These are phyloP conservation scores for Cebus imitator DNA, from an alignment of 2,113 vertebrate genomes.

Conservation along the genomic window DNA sequence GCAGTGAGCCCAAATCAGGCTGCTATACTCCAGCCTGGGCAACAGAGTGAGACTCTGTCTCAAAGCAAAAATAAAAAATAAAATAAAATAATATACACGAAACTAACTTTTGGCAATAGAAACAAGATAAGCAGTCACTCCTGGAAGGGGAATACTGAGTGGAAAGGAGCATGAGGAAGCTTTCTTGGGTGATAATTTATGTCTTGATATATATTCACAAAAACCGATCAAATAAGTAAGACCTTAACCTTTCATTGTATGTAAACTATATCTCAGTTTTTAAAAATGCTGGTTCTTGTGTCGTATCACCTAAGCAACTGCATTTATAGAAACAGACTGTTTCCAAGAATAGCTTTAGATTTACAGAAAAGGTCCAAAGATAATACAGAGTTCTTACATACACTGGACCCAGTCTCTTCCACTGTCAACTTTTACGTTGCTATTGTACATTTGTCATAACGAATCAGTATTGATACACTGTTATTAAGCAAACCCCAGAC, in stretches of 20 bases:
- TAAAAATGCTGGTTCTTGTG: background rate
- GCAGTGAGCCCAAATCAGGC: no score
- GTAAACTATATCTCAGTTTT: background rate
- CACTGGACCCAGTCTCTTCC: background rate
- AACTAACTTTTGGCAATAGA: background rate
- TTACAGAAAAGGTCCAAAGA: background rate
- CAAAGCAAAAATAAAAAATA: no score
- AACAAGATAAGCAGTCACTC: background rate
- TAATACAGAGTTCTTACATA: background rate
- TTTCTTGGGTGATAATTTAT: background rate
- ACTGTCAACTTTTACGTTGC: background rate
- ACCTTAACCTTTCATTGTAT: background rate
- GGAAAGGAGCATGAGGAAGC: background rate
- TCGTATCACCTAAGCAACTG: background rate
- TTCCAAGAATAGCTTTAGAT: background rate
- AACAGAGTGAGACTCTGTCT: no score
- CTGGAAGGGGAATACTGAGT: background rate
- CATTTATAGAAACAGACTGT: slow-evolving; percentile 7
- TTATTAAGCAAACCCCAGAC: background rate
- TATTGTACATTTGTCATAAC: background rate
- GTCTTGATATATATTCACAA: background rate
- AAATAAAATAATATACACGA: background rate
- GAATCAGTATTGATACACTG: background rate
- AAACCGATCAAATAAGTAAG: background rate
- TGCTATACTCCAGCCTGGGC: no score